phyloP scores from a whole-genome alignment of 2,888 invertebrate species.

The Apoda limacodes region DNA sequence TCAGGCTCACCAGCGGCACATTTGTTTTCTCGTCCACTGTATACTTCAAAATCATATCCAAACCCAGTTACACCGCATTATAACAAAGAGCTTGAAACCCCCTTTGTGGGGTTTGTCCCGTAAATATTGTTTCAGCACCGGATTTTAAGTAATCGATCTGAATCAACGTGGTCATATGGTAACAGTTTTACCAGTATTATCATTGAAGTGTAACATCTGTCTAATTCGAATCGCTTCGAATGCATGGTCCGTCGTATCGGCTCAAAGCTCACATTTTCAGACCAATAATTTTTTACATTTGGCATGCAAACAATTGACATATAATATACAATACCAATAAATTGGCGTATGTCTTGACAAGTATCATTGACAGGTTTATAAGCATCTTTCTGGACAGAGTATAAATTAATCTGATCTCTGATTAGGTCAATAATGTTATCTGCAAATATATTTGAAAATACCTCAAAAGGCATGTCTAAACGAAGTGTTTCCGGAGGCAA shows the following conservation, averaged over 20 bases:
- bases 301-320: conserved; percentile 2
- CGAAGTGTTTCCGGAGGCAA: conserved; percentile 2
- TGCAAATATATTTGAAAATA: conserved; percentile 1
- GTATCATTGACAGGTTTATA: not conserved
- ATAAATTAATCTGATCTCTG: conserved; percentile 1
- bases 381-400: not conserved
- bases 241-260: conserved; percentile 1
- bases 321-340: conserved; percentile 1
- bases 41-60: conserved; percentile 29
- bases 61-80: conserved; percentile 22
- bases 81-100: conserved; percentile 22
- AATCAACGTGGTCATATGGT: conserved; percentile 8
- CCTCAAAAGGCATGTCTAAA: conserved; percentile 1
- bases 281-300: conserved; percentile 1
- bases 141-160: conserved; percentile 4
- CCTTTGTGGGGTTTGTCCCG: conserved; percentile 37
- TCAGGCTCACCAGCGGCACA: conserved; percentile 17
- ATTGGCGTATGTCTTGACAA: conserved; percentile 1
- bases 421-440: conserved; percentile 1
- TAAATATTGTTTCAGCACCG: conserved; percentile 26
- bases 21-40: conserved; percentile 25
- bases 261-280: not conserved
- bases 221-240: conserved; percentile 3
- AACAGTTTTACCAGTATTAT: conserved; percentile 11
- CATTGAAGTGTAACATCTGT: conserved; percentile 14